A percentile compares a stretch with the other conserved stretches of the same genome.
phyloP scores from a whole-genome alignment of 1,140 invertebrate species.

The Bilobella aurantiaca region DNA sequence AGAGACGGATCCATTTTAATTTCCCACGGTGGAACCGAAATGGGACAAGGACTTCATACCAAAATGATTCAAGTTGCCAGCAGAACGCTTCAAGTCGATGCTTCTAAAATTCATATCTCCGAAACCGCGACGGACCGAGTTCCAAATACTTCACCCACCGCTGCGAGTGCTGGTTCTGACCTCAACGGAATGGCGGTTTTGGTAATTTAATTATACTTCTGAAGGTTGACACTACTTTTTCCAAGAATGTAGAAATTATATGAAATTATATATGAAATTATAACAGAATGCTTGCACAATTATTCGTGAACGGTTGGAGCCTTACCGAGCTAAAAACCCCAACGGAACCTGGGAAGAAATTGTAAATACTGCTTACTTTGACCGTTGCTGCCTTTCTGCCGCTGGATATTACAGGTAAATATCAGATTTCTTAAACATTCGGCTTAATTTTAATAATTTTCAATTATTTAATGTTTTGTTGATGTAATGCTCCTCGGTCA shows the following conservation, averaged over 20 bases:
- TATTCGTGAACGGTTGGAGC: neutral
- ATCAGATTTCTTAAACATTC: neutral
- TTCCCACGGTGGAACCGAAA: slow-evolving; percentile 77
- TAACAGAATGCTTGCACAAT: neutral
- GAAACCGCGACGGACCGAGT: slow-evolving; percentile 89
- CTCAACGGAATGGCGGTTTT: slow-evolving; percentile 89
- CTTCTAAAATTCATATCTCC: slow-evolving; percentile 68
- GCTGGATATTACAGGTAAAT: slow-evolving; percentile 1
- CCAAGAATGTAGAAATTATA: neutral
- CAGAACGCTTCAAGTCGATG: slow-evolving; percentile 58
- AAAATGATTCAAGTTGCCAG: slow-evolving; percentile 87
- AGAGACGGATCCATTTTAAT: slow-evolving; percentile 82
- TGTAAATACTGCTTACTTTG: slow-evolving; percentile 2
- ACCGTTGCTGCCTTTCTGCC: neutral
- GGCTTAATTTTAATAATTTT: neutral
- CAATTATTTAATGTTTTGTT: neutral
- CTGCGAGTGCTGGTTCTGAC: slow-evolving; percentile 82
- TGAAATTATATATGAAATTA: slow-evolving; percentile 8
- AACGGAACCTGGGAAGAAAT: neutral
- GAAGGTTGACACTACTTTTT: neutral
- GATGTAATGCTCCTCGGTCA: slow-evolving; percentile 32
- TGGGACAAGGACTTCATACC: slow-evolving; percentile 91
- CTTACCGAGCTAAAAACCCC: slow-evolving; percentile 5
- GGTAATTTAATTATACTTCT: slow-evolving; percentile 44
- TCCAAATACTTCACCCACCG: slow-evolving; percentile 84